These are phyloP conservation scores for Pempheris klunzingeri DNA, from an alignment of 2,797 vertebrate species.

Conservation along the genomic window DNA sequence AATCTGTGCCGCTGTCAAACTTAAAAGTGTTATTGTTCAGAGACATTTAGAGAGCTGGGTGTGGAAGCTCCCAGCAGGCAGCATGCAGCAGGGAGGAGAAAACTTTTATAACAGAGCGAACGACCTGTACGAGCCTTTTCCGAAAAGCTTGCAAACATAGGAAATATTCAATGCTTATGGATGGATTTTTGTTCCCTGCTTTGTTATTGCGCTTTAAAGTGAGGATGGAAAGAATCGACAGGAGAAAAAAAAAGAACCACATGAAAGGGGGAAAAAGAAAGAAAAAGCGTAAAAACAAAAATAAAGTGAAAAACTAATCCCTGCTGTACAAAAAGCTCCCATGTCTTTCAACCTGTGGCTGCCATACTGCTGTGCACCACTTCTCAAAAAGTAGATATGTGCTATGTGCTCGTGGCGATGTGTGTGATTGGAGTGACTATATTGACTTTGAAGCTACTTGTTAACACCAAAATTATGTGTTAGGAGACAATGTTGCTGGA, in stretches of 20 bases:
- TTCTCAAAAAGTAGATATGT: conserved; percentile 13
- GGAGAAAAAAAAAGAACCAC: neutral
- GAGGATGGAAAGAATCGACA: neutral
- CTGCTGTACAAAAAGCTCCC: conserved; percentile 20
- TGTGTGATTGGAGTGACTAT: conserved; percentile 11
- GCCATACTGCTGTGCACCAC: conserved; percentile 11
- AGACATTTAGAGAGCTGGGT: conserved; percentile 34
- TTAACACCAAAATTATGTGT: neutral
- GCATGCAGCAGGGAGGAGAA: conserved; percentile 9
- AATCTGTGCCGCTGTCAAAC: conserved; percentile 27
- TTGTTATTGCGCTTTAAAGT: conserved; percentile 6
- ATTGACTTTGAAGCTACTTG: conserved; percentile 39
- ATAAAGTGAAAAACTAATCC: conserved; percentile 17
- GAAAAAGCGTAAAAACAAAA: neutral
- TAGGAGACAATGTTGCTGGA: neutral
- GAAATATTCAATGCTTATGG: conserved; percentile 3
- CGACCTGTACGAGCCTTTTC: conserved; percentile 9
- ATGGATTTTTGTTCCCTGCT: neutral
- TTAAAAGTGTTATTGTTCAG: conserved; percentile 46
- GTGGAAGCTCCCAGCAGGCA: conserved; percentile 43
- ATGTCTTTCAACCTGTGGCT: conserved; percentile 7
- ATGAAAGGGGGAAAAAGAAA: neutral
- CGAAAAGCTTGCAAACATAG: conserved; percentile 3
- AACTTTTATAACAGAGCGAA: conserved; percentile 35
- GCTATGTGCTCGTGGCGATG: neutral